Percentiles rank a stretch among this genome's conserved stretches.
Evolutionary conservation across 2,113 vertebrate genomes (phyloP).

Genomic region (Collichthys lucidus): DNA sequence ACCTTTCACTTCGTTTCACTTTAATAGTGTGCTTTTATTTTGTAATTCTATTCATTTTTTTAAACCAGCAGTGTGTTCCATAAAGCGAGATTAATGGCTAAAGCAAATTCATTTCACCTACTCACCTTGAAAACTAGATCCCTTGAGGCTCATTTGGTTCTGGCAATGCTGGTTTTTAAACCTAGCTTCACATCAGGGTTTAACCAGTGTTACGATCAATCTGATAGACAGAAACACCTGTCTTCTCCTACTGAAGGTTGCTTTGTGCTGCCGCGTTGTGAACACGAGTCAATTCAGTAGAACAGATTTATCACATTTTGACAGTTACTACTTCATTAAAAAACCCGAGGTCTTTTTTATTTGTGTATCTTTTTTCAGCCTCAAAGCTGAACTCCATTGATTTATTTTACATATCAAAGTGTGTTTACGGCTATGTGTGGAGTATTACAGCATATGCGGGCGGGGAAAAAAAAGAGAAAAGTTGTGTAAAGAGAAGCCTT

Average conservation of each 20-base stretch:
- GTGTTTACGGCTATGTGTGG: not conserved
- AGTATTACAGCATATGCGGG: not conserved
- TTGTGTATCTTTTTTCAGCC: not conserved
- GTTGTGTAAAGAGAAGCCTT: not conserved
- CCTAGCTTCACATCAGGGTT: not conserved
- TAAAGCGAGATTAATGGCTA: not conserved
- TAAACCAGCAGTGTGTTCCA: not conserved
- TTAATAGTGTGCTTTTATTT: conserved; percentile 5
- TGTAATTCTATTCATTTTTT: conserved; percentile 23
- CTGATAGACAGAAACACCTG: not conserved
- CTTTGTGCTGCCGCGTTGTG: not conserved
- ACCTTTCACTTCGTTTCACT: conserved; percentile 13
- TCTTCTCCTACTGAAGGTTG: not conserved
- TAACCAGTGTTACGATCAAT: not conserved
- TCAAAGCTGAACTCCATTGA: not conserved
- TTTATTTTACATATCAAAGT: not conserved
- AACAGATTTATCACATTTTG: not conserved
- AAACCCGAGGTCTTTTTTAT: not conserved
- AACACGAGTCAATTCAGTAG: not conserved
- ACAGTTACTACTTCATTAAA: not conserved
- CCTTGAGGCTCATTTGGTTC: not conserved
- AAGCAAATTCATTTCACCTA: not conserved
- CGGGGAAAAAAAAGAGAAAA: too few relatives aligned
- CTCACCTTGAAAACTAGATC: not conserved
- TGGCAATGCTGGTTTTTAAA: not conserved